Evolutionary conservation across 2,888 invertebrate species (phyloP), one percentile per base, ranked within the genome.

Genomic region (Dinocampus coccinellae): DNA sequence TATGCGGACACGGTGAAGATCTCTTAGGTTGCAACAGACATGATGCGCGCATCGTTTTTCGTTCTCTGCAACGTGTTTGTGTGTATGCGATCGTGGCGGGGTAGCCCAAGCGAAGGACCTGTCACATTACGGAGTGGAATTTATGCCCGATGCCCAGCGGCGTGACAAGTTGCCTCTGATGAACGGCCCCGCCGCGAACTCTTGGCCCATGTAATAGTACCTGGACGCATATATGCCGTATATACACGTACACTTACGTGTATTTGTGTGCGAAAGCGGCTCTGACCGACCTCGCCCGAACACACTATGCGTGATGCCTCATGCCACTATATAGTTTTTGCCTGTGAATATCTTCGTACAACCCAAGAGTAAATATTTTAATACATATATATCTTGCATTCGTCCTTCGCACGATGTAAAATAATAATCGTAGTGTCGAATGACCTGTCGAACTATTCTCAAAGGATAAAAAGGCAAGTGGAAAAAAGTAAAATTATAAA

Each of bases 141-240:
- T 87, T 87, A 87, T 87, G 85, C 79, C 80, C 85, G 86, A 86
- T 87, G 87, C 85, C 87, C 85, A 86, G 83, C 87, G 86, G 87
- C 86, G 85, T 85, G 87, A 87, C 86, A 87, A 87, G 87, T 87
- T 86, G 84, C 84, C 83, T 84, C 85, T 87, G 87, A 87, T 86
- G 86, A 87, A 87, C 86, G 87, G 84, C 84, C 83, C 83, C 81
- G 82, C 82, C 81, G 85, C 85, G 85, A 85, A 86, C 85, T 86
- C 83, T 85, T 85, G 85, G 84, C 85, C 85, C 85, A 47, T 47
- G 47, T 47, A 47, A 47, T 47, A 47, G 47, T 47, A n/a, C 47
- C 16, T 47, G 47, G 47, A 47, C 47, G 47, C 47, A n/a, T 20
- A 47, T 82, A 79, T 69, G 74, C 76, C 78, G 76, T 75, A 55